These are phyloP conservation scores for Ochropleura plecta DNA, from an alignment of 2,888 invertebrate genomes.

Conservation along the genomic window DNA sequence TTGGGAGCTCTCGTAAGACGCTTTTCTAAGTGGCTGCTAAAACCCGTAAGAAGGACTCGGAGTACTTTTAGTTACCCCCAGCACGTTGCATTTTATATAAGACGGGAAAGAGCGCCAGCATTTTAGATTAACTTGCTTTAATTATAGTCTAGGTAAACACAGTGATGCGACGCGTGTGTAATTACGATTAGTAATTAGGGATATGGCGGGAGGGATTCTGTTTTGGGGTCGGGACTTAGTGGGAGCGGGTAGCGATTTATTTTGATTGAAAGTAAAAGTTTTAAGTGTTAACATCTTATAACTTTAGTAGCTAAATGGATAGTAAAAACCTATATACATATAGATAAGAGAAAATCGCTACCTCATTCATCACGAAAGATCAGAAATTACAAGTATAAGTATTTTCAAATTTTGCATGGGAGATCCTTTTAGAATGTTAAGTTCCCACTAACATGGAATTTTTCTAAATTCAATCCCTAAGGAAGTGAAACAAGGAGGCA, in stretches of 20 bases:
- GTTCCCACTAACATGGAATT: too few relatives aligned
- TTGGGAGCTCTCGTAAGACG: slow-evolving; percentile 54
- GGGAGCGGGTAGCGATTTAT: slow-evolving; percentile 45
- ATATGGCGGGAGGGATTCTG: slow-evolving; percentile 66
- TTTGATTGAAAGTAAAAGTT: too few relatives aligned
- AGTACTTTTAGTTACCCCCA: slow-evolving; percentile 56
- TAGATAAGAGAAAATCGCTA: too few relatives aligned
- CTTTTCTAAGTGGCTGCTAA: slow-evolving; percentile 60
- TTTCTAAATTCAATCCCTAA: too few relatives aligned
- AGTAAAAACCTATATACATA: too few relatives aligned
- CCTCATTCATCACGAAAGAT: too few relatives aligned
- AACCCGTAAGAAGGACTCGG: slow-evolving; percentile 60
- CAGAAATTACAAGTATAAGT: too few relatives aligned
- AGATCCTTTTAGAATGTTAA: too few relatives aligned
- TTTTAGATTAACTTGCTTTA: slow-evolving; percentile 87
- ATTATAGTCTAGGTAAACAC: slow-evolving; percentile 87
- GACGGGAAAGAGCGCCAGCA: slow-evolving; percentile 80
- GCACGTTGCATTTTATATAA: slow-evolving; percentile 87
- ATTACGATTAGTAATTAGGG: slow-evolving; percentile 89
- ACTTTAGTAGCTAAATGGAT: too few relatives aligned
- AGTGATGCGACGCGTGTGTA: slow-evolving; percentile 80
- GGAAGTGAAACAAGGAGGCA: too few relatives aligned
- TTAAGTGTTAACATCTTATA: too few relatives aligned
- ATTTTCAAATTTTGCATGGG: too few relatives aligned
- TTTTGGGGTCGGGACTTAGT: slow-evolving; percentile 40